Conservation (phyloP, 2,113 vertebrate genomes). For the Toxostoma redivivum region DNA sequence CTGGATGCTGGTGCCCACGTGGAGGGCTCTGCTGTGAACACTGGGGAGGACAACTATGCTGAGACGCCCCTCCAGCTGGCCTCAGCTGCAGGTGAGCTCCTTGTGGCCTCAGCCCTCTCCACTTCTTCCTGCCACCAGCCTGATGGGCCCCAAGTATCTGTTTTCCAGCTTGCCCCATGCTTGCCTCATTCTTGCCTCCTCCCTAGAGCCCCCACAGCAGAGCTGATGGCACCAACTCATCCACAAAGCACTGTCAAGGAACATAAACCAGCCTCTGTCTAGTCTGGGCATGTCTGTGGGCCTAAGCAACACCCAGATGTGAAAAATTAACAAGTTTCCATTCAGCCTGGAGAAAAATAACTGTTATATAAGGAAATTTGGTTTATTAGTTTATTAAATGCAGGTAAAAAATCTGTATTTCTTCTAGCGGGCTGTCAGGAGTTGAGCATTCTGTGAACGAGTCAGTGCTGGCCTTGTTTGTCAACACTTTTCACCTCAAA, state of each 20-base stretch:
- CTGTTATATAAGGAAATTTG: neutral
- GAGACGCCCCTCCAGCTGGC: constrained; percentile 95
- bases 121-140: neutral
- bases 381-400: neutral
- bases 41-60: constrained; percentile 87
- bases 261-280: neutral
- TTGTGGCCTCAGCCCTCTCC: neutral
- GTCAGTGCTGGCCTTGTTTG: neutral
- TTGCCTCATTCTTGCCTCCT: neutral
- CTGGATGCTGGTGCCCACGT: constrained; percentile 93
- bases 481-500: neutral
- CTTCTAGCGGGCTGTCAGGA: neutral
- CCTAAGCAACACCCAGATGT: neutral
- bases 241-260: neutral
- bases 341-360: neutral
- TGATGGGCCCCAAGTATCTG: neutral
- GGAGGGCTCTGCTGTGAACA: constrained; percentile 86
- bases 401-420: neutral
- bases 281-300: neutral
- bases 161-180: neutral
- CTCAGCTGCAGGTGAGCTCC: constrained; percentile 88
- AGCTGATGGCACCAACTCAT: neutral
- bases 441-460: neutral
- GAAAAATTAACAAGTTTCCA: neutral
- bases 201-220: neutral